These are phyloP conservation scores for Malachius bipustulatus DNA, from an alignment of 2,888 invertebrate genomes.

Conservation along the genomic window DNA sequence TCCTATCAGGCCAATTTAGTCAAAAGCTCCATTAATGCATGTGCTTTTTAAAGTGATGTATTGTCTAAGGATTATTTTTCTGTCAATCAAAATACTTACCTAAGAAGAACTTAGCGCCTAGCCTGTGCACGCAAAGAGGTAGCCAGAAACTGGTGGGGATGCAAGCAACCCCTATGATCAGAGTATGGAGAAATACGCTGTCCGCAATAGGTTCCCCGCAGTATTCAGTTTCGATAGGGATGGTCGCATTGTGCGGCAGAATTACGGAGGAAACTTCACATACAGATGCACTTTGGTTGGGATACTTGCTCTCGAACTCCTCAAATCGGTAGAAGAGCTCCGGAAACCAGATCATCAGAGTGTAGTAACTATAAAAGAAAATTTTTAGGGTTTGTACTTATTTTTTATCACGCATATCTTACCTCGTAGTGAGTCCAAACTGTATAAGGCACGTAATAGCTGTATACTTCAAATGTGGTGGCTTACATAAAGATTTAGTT, in stretches of 20 bases:
- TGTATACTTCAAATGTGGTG: conserved; percentile 65
- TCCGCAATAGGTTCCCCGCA: conserved; percentile 53
- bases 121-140: conserved; percentile 64
- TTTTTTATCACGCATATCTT: conserved; percentile 16
- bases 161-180: conserved; percentile 69
- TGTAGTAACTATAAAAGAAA: conserved; percentile 61
- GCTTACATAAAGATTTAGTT: conserved; percentile 59
- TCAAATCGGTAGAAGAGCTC: conserved; percentile 77
- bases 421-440: conserved; percentile 71
- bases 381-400: neutral
- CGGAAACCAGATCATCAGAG: conserved; percentile 86
- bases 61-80: neutral
- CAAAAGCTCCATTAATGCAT: too few species aligned
- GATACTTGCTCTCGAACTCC: conserved; percentile 55
- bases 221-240: conserved; percentile 39
- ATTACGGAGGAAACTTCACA: conserved; percentile 65
- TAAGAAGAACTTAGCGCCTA: conserved; percentile 72
- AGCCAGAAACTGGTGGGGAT: conserved; percentile 70
- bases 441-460: conserved; percentile 68
- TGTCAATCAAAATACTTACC: conserved; percentile 47
- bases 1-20: too few species aligned
- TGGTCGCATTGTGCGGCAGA: conserved; percentile 31
- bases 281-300: conserved; percentile 57
- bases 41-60: too few species aligned
- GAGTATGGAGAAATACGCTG: conserved; percentile 61